phyloP scores from a whole-genome alignment of 2,113 vertebrate genomes.

The Probosciger aterrimus region DNA sequence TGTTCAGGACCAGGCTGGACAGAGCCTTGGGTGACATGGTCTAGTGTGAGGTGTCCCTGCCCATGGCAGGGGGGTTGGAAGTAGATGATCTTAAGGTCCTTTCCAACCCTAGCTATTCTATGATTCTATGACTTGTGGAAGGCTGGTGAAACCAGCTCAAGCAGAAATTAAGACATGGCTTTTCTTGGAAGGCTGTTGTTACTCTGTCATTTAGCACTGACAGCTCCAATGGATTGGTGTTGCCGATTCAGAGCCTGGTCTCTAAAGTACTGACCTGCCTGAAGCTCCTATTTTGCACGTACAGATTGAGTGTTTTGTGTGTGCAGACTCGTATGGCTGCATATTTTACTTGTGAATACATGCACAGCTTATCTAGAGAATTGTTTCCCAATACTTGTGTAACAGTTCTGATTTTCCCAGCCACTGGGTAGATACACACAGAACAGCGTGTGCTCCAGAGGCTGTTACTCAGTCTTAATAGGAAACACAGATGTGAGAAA shows the following conservation, averaged over 20 bases:
- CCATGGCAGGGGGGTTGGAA: no score
- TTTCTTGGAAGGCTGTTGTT: background rate
- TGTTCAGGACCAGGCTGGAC: no score
- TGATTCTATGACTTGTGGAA: background rate
- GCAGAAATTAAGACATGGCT: background rate
- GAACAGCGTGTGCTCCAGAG: background rate
- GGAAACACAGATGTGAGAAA: background rate
- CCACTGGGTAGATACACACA: background rate
- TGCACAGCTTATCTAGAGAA: background rate
- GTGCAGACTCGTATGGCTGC: background rate
- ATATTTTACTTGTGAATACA: slow-evolving; percentile 6
- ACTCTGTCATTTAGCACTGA: accelerated
- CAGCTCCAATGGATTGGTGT: background rate
- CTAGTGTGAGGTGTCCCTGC: no score
- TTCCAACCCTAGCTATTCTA: no score
- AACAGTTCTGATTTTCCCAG: background rate
- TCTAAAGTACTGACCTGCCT: background rate
- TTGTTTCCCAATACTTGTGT: background rate
- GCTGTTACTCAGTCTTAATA: background rate
- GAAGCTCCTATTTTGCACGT: background rate
- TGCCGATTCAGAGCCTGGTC: background rate
- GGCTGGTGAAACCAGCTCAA: background rate
- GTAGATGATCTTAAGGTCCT: no score
- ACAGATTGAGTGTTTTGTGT: background rate
- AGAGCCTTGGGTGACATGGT: no score